Evolutionary conservation across 2,888 invertebrate genomes (phyloP), one percentile per base, ranked within the genome.

Genomic region (Congeria kusceri): DNA sequence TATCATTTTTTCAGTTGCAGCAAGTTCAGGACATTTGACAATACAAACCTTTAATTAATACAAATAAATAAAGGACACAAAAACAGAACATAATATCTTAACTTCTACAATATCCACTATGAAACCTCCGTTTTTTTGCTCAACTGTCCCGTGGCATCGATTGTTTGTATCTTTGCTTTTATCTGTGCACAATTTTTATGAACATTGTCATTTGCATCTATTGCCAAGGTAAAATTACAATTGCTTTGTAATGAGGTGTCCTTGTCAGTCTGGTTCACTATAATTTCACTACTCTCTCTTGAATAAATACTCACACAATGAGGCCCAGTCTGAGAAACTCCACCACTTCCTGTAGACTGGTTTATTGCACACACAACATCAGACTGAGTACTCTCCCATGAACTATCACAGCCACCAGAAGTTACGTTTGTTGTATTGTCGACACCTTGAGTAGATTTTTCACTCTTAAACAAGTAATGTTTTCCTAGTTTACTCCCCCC

Each of bases 311-410:
- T 20, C 46, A 56, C 0, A 63, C 57, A 27, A 20, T 75, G 57
- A 47, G 56, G 46, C 63, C 65, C 75, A 76, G 75, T 76, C 73
- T 73, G 65, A 7, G 46, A 32, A n/a, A 27, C 58, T 56, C 29
- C 62, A 47, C 53, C 67, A 53, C 23, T 63, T 53, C 63, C 75
- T 68, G 53, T 70, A 57, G 73, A 67, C 67, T 67, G 53, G 67
- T 67, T 61, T 78, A 78, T 78, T 78, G 77, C 77, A 78, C 77
- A 64, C 39, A 47, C 4, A 39, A 39, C 39, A 39, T 39, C 39
- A 39, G 39, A 13, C 39, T 39, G 39, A 39, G 39, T 39, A 39
- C 39, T 39, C 13, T 39, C 39, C 39, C 39, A 13, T 39, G 39
- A 9, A 44, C 47, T 64, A 13, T 47, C 47, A 32, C 57, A 27